Evolutionary conservation across 2,888 invertebrate species (phyloP).

Genomic region (Hydrotaea cyrtoneurina): DNA sequence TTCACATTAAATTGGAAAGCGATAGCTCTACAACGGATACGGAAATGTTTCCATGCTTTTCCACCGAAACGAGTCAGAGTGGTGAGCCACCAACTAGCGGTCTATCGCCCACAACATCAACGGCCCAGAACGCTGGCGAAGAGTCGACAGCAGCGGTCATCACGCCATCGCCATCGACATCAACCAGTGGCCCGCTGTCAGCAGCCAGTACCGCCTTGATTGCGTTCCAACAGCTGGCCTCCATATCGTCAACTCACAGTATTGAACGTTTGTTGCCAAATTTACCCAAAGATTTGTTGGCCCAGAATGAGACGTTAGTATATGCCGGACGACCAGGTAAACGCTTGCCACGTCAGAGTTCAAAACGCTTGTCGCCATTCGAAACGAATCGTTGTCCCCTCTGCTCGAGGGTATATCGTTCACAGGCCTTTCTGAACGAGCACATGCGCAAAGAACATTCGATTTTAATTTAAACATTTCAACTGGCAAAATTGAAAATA

Average conservation of each 20-base stretch:
- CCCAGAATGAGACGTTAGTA: slow-evolving; percentile 72
- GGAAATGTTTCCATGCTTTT: slow-evolving; percentile 55
- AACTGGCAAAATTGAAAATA: too few relatives aligned
- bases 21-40: slow-evolving; percentile 59
- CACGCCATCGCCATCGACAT: not conserved
- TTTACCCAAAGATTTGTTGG: slow-evolving; percentile 74
- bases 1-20: slow-evolving; percentile 60
- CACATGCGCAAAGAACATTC: slow-evolving; percentile 81
- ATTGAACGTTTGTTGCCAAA: slow-evolving; percentile 75
- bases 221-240: slow-evolving; percentile 78
- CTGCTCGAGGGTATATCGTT: slow-evolving; percentile 79
- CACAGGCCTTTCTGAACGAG: slow-evolving; percentile 80
- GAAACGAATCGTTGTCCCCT: slow-evolving; percentile 80
- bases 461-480: slow-evolving; percentile 78
- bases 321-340: slow-evolving; percentile 70
- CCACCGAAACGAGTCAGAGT: slow-evolving; percentile 53
- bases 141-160: slow-evolving; percentile 35
- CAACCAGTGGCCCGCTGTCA: not conserved
- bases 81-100: slow-evolving; percentile 27
- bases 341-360: slow-evolving; percentile 72
- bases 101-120: not conserved
- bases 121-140: not conserved
- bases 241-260: slow-evolving; percentile 76
- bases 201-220: slow-evolving; percentile 74
- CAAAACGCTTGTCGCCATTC: slow-evolving; percentile 73